A percentile compares a stretch with the other conserved stretches of the same genome.
These are phyloP conservation scores for Incurvaria masculella DNA, from an alignment of 2,888 invertebrate species.

Conservation along the genomic window DNA sequence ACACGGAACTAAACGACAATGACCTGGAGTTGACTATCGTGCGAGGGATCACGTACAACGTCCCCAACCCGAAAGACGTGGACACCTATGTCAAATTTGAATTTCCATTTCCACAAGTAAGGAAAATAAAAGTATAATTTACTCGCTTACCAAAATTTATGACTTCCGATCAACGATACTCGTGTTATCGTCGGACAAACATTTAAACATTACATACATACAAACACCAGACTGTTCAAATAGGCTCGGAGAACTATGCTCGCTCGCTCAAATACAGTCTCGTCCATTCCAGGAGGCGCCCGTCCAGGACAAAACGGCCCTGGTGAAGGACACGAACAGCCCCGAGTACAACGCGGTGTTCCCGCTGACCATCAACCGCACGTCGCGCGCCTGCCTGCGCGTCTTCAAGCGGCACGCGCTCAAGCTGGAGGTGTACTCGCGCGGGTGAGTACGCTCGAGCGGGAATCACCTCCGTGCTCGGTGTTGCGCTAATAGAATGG, in stretches of 20 bases:
- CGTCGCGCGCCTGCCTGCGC: slow-evolving; percentile 75
- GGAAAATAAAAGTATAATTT: neutral
- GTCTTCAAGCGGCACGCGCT: slow-evolving; percentile 86
- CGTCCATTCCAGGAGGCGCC: slow-evolving; percentile 63
- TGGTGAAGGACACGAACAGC: slow-evolving; percentile 81
- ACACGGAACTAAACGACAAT: slow-evolving; percentile 89
- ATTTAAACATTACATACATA: too few species aligned
- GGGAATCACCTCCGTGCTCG: too few species aligned
- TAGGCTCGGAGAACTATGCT: too few species aligned
- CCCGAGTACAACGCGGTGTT: slow-evolving; percentile 85
- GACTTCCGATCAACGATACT: too few species aligned
- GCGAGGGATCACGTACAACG: slow-evolving; percentile 84
- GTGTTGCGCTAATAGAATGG: too few species aligned
- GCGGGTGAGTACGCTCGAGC: too few species aligned
- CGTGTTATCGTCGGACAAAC: too few species aligned
- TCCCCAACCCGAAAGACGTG: slow-evolving; percentile 78
- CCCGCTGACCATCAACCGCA: slow-evolving; percentile 74
- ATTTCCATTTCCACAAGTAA: slow-evolving; percentile 82
- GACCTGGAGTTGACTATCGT: slow-evolving; percentile 85
- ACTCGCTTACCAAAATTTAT: neutral
- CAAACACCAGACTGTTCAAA: too few species aligned
- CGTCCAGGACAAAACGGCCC: slow-evolving; percentile 69
- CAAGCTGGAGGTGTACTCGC: slow-evolving; percentile 89
- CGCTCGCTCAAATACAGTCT: too few species aligned
- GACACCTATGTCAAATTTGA: slow-evolving; percentile 93